Evolutionary conservation across 2,797 vertebrate genomes (phyloP), one percentile per base, ranked within the genome.

Genomic region (Mus spretus): DNA sequence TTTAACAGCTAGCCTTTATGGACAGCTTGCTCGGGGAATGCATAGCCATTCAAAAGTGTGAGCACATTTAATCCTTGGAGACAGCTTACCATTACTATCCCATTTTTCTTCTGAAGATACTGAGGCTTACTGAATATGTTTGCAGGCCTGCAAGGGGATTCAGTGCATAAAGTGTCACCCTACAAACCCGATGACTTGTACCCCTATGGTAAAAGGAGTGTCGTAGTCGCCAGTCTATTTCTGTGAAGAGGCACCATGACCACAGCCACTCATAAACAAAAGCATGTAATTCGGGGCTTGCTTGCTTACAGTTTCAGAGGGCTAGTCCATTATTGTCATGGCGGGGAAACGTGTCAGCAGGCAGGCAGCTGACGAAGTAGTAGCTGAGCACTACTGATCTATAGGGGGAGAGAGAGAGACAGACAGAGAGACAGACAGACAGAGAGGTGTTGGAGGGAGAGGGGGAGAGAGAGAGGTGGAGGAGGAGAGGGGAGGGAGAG

Each of bases 61-160:
- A 10, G 26, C 26, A 0, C 40, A 55, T 20, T 89, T 90, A 40
- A 96, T 65, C 47, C 53, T 96, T 61, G 55, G 28, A 31, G 40
- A 77, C 67, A 28, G 34, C 50, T 84, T 34, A 26, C 50, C 63
- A 47, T 72, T 44, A 47, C 63, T 34, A 87, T 37, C 14, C 44
- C n/a, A 61, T 82, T 94, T 94, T 86, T 40, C 47, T 86, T 57
- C 61, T 40, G 61, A 79, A 90, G 79, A 93, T 91, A 88, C 34
- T 15, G 65, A 94, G 50, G 53, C 72, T 90, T 90, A 50, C 65
- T 28, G 55, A 59, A 57, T 61, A 81, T 22, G 14, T 22, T 22
- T 19, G 28, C 74, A 53, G 15, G n/a, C 70, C 74, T 57, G n/a
- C 7, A 28, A 87, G 50, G 57, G 22, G 65, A 55, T 53, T 31